A percentile compares a stretch with the other conserved stretches of the same genome.
Evolutionary conservation across 1,140 invertebrate genomes (phyloP).

Genomic region (Drosophila teissieri): DNA sequence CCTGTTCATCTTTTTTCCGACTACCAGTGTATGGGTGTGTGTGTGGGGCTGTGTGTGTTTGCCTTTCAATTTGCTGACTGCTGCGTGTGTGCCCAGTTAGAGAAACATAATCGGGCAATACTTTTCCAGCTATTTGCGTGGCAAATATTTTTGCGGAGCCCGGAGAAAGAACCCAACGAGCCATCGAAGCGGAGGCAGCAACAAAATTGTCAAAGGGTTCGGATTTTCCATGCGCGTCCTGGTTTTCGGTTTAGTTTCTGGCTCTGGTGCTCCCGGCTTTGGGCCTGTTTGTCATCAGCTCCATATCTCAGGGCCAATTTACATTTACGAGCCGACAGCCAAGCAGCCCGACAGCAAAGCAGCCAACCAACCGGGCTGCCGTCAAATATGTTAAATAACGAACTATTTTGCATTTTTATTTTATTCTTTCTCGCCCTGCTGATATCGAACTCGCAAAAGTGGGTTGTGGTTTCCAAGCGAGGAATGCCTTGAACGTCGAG

Average conservation of each 20-base stretch:
- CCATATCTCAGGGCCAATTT: conserved; percentile 69
- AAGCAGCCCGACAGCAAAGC: conserved; percentile 20
- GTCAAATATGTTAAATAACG: conserved; percentile 82
- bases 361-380: conserved; percentile 28
- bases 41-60: conserved; percentile 27
- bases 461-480: conserved; percentile 27
- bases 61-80: conserved; percentile 75
- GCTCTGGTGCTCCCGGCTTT: conserved; percentile 13
- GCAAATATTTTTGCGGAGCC: conserved; percentile 62
- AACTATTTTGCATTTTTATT: conserved; percentile 83
- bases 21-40: conserved; percentile 21
- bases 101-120: conserved; percentile 64
- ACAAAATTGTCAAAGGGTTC: conserved; percentile 70
- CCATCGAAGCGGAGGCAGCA: conserved; percentile 43
- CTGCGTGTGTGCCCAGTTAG: conserved; percentile 68
- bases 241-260: conserved; percentile 5
- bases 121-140: conserved; percentile 72
- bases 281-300: conserved; percentile 68
- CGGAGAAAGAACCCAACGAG: conserved; percentile 46
- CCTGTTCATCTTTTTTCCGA: conserved; percentile 38
- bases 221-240: conserved; percentile 16
- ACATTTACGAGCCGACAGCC: conserved; percentile 56
- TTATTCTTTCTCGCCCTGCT: conserved; percentile 31
- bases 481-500: conserved; percentile 65
- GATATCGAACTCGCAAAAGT: conserved; percentile 8